Evolutionary conservation across 2,888 invertebrate genomes (phyloP), one percentile per base, ranked within the genome.

Genomic region (Plebejus anna): DNA sequence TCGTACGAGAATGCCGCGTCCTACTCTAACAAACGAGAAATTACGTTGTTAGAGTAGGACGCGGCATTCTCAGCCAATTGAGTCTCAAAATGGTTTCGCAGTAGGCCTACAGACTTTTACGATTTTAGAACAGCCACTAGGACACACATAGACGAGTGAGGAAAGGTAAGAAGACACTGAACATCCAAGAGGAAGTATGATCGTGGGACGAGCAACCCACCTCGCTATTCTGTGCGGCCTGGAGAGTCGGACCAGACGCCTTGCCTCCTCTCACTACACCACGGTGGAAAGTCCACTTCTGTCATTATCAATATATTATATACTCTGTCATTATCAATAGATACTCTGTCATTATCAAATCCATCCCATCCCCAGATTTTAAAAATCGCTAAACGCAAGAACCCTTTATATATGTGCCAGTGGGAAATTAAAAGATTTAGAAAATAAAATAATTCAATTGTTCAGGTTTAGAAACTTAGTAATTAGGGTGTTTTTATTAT

Each of bases 261-360:
- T 95, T 94, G 89, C 95, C 95, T 91, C 96, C 96, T 90, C 96
- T 96, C 87, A 96, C 95, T 89, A 96, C 96, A 94, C 96, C 96
- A 88, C 96, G 96, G 92, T 96, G 96, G 94, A 96, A 95, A 92
- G 96, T 96, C 97, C 96, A 96, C 95, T 96, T 96, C 96, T 96
- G 96, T 88, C 86, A 87, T 88, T 89, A 86, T 85, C 86, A 91
- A 91, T 22, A 22, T 22, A 22, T 22, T 83, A 90, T 82, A 89
- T 81, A 78, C 77, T 80, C 76, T 77, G 78, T 78, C 78, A 72
- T 76, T 89, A 86, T 85, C 86, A 91, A 91, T 83, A 90, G 82
- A 89, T 81, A 78, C 77, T 80, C 76, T 77, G 78, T 78, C 78
- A 72, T 76, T 76, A 78, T 75, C 75, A 77, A 70, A 70, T 75